Evolutionary conservation across 2,113 vertebrate species (phyloP).

Genomic region (Mustela lutreola): DNA sequence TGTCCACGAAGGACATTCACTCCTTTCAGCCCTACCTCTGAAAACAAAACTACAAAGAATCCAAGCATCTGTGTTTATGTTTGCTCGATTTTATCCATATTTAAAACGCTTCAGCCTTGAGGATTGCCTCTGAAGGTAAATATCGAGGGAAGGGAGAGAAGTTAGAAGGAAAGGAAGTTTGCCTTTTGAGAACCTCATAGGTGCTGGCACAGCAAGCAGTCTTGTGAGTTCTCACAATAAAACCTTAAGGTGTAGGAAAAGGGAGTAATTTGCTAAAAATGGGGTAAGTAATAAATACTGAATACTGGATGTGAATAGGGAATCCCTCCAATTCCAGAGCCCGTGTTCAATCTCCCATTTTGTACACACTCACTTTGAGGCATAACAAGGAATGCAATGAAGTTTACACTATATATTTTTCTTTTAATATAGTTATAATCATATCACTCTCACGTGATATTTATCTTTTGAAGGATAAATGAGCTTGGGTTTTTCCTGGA

Average conservation of each 20-base stretch:
- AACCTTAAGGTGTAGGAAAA: not conserved
- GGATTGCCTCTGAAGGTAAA: not conserved
- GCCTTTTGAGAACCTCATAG: not conserved
- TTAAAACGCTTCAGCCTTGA: not conserved
- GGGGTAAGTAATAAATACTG: not conserved
- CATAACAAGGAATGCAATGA: not conserved
- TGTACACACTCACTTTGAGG: not conserved
- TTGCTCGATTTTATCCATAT: not conserved
- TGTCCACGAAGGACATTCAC: not conserved
- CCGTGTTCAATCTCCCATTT: not conserved
- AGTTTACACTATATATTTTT: not conserved
- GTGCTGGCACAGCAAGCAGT: not conserved
- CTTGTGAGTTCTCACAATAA: not conserved
- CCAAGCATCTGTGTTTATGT: not conserved
- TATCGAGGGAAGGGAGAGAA: not conserved
- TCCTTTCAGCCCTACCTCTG: not conserved
- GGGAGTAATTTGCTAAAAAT: not conserved
- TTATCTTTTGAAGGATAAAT: not conserved
- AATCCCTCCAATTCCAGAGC: not conserved
- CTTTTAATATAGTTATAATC: not conserved
- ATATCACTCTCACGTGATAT: not conserved
- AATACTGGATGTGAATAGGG: not conserved
- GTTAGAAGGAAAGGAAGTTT: not conserved
- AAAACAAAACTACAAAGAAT: constrained; percentile 32
- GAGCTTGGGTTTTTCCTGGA: not conserved